phyloP scores from a whole-genome alignment of 2,888 invertebrate genomes.

The Scaptomyza tumidula region DNA sequence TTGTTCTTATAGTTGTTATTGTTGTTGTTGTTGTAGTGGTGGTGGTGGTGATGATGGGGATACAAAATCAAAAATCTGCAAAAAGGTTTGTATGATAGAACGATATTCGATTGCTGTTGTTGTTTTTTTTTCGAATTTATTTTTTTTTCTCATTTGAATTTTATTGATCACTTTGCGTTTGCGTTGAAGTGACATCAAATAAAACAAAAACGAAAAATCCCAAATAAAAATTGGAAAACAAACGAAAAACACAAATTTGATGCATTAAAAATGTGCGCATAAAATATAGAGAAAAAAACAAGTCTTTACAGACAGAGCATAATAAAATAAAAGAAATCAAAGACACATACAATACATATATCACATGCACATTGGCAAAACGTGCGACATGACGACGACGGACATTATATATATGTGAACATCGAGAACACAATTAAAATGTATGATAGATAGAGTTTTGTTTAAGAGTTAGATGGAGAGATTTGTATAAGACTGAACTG shows the following conservation, averaged over 20 bases:
- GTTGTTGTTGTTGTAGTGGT: conserved; percentile 71
- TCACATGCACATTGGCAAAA: conserved; percentile 47
- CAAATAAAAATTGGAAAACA: conserved; percentile 46
- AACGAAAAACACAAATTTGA: conserved; percentile 57
- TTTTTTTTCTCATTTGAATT: conserved; percentile 17
- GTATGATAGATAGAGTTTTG: conserved; percentile 32
- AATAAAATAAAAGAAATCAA: conserved; percentile 38
- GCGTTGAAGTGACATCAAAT: conserved; percentile 33
- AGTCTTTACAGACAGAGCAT: conserved; percentile 3
- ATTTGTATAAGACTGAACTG: conserved; percentile 6
- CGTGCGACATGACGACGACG: conserved; percentile 11
- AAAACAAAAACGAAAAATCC: conserved; percentile 22
- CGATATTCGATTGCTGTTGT: conserved; percentile 60
- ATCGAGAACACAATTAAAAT: conserved; percentile 36
- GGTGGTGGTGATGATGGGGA: conserved; percentile 79
- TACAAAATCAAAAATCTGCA: conserved; percentile 83
- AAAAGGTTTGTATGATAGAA: conserved; percentile 78
- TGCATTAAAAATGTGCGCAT: conserved; percentile 70
- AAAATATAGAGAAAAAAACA: conserved; percentile 25
- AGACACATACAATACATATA: neutral
- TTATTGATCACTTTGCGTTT: conserved; percentile 10
- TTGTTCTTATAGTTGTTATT: conserved; percentile 62
- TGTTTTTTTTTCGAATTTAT: conserved; percentile 30
- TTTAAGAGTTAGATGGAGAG: conserved; percentile 19
- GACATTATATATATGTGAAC: conserved; percentile 16